Evolutionary conservation across 2,113 vertebrate genomes (phyloP), one percentile per base, ranked within the genome.

Genomic region (Plecotus auritus): DNA sequence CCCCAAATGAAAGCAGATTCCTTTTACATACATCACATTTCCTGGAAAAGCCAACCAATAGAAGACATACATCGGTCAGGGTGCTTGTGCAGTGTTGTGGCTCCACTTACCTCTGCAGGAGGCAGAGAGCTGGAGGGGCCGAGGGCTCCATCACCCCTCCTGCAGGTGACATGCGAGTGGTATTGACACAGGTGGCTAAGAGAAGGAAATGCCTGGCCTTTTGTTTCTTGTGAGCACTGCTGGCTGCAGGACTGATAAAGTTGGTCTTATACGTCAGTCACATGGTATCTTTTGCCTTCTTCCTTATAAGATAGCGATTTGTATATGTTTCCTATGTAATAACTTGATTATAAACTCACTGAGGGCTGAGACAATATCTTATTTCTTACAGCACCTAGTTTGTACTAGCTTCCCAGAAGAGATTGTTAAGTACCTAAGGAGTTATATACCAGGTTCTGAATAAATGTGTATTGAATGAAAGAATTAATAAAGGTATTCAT

Each of bases 391-490:
- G 16, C 1, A 54, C 54, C 35, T 49, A 56, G 16, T 22, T 49
- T 7, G 47, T 66, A 84, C 64, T 91, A 76, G 22, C 49, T 90
- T 45, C 30, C 85, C 54, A 88, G 22, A 89, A 82, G 17, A 90
- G 32, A 23, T 47, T 66, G 49, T 59, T 76, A n/a, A 80, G 64
- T 64, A 67, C n/a, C 13, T 14, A 45, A 93, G 30, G 67, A 85
- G 11, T 91, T 73, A 76, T 32, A 35, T 32, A 42, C 10, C 35
- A 59, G 9, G 17, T 49, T 90, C 66, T 85, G 30, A 94, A 66
- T 84, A 77, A 88, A 70, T 30, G 8, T 87, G 51, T 69, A 32
- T 37, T 54, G n/a, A 95, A 47, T 85, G 64, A 90, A 95, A 90
- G 40, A 51, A 37, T 74, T 54, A 20, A 66, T 56, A 61, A 80